Conservation (phyloP, 1,140 invertebrate species). For the Drosophila setifemur region DNA sequence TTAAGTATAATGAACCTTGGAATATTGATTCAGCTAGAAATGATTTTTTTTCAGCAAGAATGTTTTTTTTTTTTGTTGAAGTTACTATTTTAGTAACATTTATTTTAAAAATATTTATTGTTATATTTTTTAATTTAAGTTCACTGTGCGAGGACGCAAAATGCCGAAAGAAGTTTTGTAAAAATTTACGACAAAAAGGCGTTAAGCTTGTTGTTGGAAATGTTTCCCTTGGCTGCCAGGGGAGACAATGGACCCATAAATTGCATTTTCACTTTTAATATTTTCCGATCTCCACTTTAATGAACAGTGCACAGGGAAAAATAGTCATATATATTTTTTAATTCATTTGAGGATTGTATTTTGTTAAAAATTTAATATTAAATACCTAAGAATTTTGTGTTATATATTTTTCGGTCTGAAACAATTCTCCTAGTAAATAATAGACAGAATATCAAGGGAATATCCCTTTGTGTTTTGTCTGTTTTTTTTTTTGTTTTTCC, state of each 20-base stretch:
- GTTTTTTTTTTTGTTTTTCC: neutral
- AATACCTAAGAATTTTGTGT: no score
- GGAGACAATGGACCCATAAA: conserved; percentile 73
- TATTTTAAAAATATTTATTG: neutral
- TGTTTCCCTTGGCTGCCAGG: conserved; percentile 14
- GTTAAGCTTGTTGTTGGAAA: conserved; percentile 63
- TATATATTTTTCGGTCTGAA: no score
- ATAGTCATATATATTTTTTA: neutral
- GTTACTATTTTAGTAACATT: neutral
- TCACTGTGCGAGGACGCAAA: conserved; percentile 8
- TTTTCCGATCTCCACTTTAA: conserved; percentile 52
- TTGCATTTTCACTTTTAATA: conserved; percentile 79
- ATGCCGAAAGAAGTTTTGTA: conserved; percentile 47
- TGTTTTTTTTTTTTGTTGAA: no score
- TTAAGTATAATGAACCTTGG: neutral
- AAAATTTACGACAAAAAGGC: conserved; percentile 76
- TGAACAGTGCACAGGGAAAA: conserved; percentile 11
- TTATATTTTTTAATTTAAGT: neutral
- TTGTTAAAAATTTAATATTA: no score
- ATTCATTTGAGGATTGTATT: no score
- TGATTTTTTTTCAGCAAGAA: no score
- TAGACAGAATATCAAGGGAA: no score
- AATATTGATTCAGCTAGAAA: no score
- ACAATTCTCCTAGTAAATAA: no score
- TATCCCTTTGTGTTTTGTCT: no score